These are phyloP conservation scores for Dicerorhinus sumatrensis DNA, from an alignment of 2,113 vertebrate species.

Conservation along the genomic window DNA sequence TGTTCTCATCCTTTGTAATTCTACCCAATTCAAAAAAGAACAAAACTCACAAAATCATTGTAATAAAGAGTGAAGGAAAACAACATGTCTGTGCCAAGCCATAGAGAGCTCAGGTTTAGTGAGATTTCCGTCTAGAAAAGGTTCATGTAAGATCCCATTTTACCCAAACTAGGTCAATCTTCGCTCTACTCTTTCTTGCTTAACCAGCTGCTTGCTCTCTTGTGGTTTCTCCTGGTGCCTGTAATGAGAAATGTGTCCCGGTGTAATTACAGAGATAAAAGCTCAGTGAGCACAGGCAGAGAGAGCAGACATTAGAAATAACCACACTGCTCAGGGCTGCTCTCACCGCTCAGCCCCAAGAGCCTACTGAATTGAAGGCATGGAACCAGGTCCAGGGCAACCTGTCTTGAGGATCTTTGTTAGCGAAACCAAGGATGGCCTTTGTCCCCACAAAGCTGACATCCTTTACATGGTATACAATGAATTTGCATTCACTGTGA, in stretches of 20 bases:
- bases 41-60: neutral
- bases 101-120: accelerated
- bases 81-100: accelerated
- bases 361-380: accelerated
- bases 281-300: neutral
- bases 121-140: neutral
- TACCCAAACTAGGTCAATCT: constrained; percentile 55
- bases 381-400: accelerated
- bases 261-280: neutral
- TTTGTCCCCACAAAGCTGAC: neutral
- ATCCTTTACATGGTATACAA: neutral
- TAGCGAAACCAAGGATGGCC: neutral
- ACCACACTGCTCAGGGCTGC: neutral
- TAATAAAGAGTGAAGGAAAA: neutral
- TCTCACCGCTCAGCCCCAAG: neutral
- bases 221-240: neutral
- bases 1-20: neutral
- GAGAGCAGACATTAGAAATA: accelerated
- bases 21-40: neutral
- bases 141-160: neutral
- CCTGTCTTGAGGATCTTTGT: neutral
- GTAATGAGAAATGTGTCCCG: neutral
- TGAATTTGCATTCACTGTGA: neutral
- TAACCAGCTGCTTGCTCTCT: neutral
- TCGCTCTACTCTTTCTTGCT: neutral